phyloP scores from a whole-genome alignment of 2,888 invertebrate genomes.

The Nemotelus pantherinus region DNA sequence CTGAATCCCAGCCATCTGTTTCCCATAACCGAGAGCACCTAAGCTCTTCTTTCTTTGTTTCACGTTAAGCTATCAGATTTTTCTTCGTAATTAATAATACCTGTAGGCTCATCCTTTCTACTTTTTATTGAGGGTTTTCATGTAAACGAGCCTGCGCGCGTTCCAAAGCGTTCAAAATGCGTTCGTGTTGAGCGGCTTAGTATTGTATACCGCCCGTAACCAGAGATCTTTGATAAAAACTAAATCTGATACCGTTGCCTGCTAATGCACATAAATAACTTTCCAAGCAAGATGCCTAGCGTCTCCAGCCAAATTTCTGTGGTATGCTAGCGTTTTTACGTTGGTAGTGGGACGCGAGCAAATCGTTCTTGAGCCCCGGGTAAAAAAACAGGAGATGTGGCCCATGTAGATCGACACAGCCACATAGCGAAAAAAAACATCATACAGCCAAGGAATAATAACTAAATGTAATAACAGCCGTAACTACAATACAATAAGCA shows the following conservation, averaged over 20 bases:
- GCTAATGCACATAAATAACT: slow-evolving; percentile 37
- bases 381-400: no score
- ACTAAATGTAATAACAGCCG: slow-evolving; percentile 31
- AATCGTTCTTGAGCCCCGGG: no score
- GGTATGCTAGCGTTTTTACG: neutral
- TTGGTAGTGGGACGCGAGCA: neutral
- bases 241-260: slow-evolving; percentile 36
- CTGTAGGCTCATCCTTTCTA: slow-evolving; percentile 28
- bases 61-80: slow-evolving; percentile 9
- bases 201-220: slow-evolving; percentile 29
- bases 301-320: slow-evolving; percentile 25
- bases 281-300: slow-evolving; percentile 24
- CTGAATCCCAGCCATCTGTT: no score
- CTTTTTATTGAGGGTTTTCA: slow-evolving; percentile 16
- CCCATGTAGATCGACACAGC: neutral
- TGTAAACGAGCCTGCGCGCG: slow-evolving; percentile 13
- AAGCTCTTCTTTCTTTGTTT: slow-evolving; percentile 12
- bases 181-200: neutral
- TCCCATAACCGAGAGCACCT: neutral
- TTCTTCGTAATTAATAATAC: slow-evolving; percentile 39
- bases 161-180: slow-evolving; percentile 16
- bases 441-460: slow-evolving; percentile 25
- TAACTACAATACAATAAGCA: slow-evolving; percentile 40
- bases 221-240: slow-evolving; percentile 42
- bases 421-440: neutral